Conservation (phyloP, 2,888 invertebrate species). For the Ectropis crepuscularia region DNA sequence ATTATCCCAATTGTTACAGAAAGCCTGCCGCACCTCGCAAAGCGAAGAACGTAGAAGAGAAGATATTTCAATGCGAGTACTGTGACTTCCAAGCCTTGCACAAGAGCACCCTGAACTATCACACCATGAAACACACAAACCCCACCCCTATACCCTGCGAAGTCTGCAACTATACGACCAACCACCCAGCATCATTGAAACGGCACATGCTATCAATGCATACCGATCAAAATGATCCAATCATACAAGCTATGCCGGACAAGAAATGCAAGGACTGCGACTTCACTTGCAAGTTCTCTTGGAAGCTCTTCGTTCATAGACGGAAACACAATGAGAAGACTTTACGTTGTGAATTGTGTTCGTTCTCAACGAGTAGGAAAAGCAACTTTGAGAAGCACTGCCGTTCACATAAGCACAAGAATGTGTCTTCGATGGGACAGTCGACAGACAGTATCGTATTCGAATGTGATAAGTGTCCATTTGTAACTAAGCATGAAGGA, state of each 20-base stretch:
- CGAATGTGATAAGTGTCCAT: conserved; percentile 67
- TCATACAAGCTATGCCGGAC: conserved; percentile 2
- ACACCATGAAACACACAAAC: conserved; percentile 53
- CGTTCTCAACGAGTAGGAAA: conserved; percentile 52
- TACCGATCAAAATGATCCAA: conserved; percentile 38
- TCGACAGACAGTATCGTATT: conserved; percentile 33
- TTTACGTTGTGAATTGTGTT: conserved; percentile 52
- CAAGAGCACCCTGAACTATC: conserved; percentile 59
- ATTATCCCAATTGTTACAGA: too few species aligned
- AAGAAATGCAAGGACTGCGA: conserved; percentile 43
- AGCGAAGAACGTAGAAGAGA: conserved; percentile 4
- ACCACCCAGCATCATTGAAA: conserved; percentile 55
- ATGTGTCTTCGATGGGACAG: too few species aligned
- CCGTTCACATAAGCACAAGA: conserved; percentile 48
- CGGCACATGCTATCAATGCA: conserved; percentile 61
- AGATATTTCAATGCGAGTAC: conserved; percentile 45
- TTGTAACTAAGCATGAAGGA: conserved; percentile 63
- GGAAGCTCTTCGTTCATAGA: conserved; percentile 54
- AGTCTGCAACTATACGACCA: conserved; percentile 59
- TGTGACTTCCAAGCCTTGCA: conserved; percentile 62
- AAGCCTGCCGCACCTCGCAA: conserved; percentile 28
- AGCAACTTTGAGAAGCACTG: conserved; percentile 55
- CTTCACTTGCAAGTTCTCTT: conserved; percentile 45
- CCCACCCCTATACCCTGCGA: conserved; percentile 54
- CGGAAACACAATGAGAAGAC: conserved; percentile 46